phyloP scores from a whole-genome alignment of 1,140 invertebrate species.

The Melipona quadrifasciata region DNA sequence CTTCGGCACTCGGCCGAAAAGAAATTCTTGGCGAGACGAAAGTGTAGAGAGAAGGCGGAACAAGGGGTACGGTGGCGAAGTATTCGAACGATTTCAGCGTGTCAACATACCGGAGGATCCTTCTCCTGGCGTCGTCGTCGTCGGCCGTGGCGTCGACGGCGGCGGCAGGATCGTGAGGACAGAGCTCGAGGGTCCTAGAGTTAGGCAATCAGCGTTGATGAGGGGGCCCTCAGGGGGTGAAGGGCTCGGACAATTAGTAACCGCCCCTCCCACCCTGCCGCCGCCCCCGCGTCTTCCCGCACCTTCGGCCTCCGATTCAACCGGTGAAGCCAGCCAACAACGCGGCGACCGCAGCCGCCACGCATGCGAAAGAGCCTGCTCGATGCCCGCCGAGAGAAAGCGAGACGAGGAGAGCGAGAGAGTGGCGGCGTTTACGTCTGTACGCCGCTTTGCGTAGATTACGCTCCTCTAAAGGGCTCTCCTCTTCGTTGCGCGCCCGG shows the following conservation, averaged over 20 bases:
- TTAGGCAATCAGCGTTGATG: constrained; percentile 82
- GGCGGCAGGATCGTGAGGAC: constrained; percentile 63
- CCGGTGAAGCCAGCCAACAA: constrained; percentile 60
- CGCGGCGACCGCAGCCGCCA: constrained; percentile 62
- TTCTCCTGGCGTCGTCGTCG: background rate
- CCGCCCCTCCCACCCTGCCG: constrained; percentile 60
- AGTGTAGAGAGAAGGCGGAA: background rate
- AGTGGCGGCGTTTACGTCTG: constrained; percentile 29
- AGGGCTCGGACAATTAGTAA: constrained; percentile 81
- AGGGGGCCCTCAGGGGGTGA: constrained; percentile 72
- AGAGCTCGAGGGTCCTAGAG: constrained; percentile 77
- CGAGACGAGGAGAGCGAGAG: background rate
- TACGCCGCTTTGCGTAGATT: constrained; percentile 39
- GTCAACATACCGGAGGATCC: constrained; percentile 54
- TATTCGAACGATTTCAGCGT: constrained; percentile 12
- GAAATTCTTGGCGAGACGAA: background rate
- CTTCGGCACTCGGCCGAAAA: background rate
- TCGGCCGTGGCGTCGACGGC: background rate
- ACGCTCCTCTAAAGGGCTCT: constrained; percentile 33
- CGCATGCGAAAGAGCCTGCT: constrained; percentile 62
- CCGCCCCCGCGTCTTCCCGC: constrained; percentile 49
- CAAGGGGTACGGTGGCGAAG: background rate
- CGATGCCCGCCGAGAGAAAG: background rate
- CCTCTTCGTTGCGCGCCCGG: background rate
- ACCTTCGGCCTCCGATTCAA: constrained; percentile 56